These are phyloP conservation scores for Anableps anableps DNA, from an alignment of 2,797 vertebrate species.

Conservation along the genomic window DNA sequence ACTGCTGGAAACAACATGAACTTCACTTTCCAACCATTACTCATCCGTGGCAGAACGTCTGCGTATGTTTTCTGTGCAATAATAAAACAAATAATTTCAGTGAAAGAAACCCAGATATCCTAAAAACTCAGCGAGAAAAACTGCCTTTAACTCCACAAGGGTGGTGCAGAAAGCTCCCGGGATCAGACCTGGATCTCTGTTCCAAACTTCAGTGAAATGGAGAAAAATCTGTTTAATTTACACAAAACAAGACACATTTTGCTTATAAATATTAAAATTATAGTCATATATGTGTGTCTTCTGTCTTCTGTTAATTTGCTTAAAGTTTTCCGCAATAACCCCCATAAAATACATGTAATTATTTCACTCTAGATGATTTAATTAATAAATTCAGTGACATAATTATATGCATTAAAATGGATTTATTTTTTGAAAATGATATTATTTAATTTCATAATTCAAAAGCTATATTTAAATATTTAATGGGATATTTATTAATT, in stretches of 20 bases:
- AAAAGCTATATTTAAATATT: not conserved
- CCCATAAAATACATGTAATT: not conserved
- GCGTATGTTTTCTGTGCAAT: not conserved
- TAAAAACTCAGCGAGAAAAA: not conserved
- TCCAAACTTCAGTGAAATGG: not conserved
- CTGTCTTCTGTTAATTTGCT: no score
- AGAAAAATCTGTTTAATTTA: not conserved
- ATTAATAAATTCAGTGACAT: no score
- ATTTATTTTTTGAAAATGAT: not conserved
- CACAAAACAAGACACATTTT: not conserved
- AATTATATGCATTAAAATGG: no score
- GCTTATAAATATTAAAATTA: not conserved
- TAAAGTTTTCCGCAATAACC: no score
- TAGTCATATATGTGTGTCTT: not conserved
- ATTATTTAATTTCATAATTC: not conserved
- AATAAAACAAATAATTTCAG: not conserved
- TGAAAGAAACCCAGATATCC: not conserved
- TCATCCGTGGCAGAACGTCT: not conserved
- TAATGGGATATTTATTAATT: not conserved
- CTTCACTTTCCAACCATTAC: not conserved
- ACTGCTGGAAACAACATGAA: constrained; percentile 10
- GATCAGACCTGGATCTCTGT: not conserved
- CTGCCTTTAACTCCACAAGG: no score
- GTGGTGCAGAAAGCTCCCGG: not conserved
- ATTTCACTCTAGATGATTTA: no score